Percentiles rank a stretch among this genome's conserved stretches.
These are phyloP conservation scores for Petromus typicus DNA, from an alignment of 2,113 vertebrate genomes.

Conservation along the genomic window DNA sequence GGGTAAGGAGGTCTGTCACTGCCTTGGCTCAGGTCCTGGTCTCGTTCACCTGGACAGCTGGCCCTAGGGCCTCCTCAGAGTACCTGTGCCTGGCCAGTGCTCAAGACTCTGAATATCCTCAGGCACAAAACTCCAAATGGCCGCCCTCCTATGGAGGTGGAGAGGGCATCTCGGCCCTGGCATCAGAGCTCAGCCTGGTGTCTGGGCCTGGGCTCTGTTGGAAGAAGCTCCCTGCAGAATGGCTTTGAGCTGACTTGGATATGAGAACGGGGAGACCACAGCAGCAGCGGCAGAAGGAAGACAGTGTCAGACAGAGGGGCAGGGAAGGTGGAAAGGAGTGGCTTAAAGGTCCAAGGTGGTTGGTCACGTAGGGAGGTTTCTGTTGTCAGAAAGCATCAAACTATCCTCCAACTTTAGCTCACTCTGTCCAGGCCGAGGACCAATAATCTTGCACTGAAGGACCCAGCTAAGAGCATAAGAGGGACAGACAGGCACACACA, in stretches of 20 bases:
- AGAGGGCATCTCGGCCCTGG: neutral
- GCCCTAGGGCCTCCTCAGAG: neutral
- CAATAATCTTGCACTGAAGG: neutral
- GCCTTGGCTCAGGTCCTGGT: neutral
- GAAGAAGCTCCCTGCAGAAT: neutral
- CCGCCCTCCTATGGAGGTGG: neutral
- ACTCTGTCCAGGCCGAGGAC: neutral
- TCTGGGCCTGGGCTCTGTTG: neutral
- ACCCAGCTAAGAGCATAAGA: neutral
- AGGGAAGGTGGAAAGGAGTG: neutral
- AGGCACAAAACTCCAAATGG: too few species aligned
- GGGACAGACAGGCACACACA: neutral
- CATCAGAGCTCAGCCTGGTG: neutral
- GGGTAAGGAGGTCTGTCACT: fast-evolving
- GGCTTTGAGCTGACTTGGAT: neutral
- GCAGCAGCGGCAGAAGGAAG: neutral
- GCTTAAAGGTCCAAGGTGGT: neutral
- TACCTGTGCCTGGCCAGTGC: neutral
- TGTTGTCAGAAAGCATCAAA: neutral
- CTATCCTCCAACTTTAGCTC: neutral
- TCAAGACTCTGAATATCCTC: neutral
- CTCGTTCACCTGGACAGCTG: neutral
- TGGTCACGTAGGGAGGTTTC: neutral
- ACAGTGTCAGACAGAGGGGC: neutral
- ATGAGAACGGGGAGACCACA: neutral